Evolutionary conservation across 35 echinoderm and acorn worm species (phyloP).

Genomic region (Diadema setosum): DNA sequence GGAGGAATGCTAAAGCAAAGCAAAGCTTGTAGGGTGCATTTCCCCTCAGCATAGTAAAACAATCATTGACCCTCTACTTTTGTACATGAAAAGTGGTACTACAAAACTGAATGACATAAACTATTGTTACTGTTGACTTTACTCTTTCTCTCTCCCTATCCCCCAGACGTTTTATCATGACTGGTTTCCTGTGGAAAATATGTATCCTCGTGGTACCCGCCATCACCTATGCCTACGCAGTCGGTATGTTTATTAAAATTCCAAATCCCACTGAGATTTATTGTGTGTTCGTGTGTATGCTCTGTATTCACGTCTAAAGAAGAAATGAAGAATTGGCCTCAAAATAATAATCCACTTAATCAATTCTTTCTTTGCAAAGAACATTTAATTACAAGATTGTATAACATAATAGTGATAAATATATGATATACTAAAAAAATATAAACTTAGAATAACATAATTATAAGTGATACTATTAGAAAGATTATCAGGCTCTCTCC

Average conservation of each 20-base stretch:
- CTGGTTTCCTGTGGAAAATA: neutral
- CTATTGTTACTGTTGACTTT: no score
- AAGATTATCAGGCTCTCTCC: neutral
- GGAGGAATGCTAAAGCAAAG: no score
- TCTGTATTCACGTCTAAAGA: neutral
- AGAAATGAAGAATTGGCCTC: neutral
- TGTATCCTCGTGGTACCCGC: neutral
- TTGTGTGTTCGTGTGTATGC: neutral
- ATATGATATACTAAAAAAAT: neutral
- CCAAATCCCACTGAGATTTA: neutral
- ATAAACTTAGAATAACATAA: neutral
- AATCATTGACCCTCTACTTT: no score
- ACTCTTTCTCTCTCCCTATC: no score
- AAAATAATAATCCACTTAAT: neutral
- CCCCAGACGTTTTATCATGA: no score
- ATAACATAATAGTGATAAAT: neutral
- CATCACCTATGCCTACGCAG: neutral
- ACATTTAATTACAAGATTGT: neutral
- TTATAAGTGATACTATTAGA: neutral
- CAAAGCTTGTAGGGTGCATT: no score
- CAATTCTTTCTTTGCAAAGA: neutral
- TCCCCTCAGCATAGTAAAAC: no score
- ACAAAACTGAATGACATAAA: no score
- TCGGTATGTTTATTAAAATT: neutral
- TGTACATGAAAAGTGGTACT: no score